Evolutionary conservation across 2,113 vertebrate species (phyloP), one percentile per base, ranked within the genome.

Genomic region (Hippocampus abdominalis): DNA sequence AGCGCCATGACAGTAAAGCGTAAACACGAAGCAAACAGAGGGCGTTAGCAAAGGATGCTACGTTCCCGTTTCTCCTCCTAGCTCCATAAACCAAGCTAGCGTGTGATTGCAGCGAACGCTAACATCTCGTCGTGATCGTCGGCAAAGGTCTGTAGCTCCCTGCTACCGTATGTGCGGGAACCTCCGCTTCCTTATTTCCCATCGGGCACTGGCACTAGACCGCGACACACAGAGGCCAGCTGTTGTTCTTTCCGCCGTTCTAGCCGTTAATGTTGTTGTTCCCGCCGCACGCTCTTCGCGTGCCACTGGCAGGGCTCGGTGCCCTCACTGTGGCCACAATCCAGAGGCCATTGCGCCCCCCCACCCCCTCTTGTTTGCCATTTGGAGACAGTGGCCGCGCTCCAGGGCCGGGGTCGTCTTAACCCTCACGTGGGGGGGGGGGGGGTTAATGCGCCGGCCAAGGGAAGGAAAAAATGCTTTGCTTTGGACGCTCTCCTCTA

Each of bases 221-320:
- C 71, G 75, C 74, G 68, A 69, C 71, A 49, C 72, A 71, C 27
- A 65, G 79, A 77, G 62, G 40, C 62, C 87, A 88, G 74, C 80
- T 81, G 88, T 77, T 83, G 83, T 80, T 84, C 71, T 74, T 69
- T 77, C 68, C 73, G 32, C 66, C 46, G 0, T 69, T 67, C 10
- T 79, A 64, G 59, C 77, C 49, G 70, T 66, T 81, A 71, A 86
- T 76, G 79, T 57, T 20, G 49, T 68, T 73, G 69, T 86, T 85
- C 75, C 70, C 67, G 59, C 64, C 84, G 85, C 81, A 81, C 84
- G 70, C 51, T 63, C 83, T 80, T 84, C 78, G 76, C 69, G 75
- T 81, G 75, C 76, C 77, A 75, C 13, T 62, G 81, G 78, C 85
- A 72, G 70, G 75, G 72, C 71, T 62, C 69, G 39, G 71, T 27